Evolutionary conservation across 1,140 invertebrate species (phyloP), one percentile per base, ranked within the genome.

Genomic region (Camponotus floridanus): DNA sequence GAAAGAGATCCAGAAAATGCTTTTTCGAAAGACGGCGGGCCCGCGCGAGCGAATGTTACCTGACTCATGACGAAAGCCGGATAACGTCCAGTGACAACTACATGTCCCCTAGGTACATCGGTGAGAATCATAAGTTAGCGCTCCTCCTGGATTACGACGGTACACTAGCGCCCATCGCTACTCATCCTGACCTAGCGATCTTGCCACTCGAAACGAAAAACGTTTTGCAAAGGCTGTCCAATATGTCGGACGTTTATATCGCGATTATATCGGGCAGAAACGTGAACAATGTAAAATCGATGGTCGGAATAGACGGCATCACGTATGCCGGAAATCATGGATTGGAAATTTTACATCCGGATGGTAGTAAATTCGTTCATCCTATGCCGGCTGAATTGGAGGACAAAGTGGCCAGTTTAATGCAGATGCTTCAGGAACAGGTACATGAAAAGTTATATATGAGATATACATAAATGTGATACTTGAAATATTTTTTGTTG

Each of bases 251-350:
- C 92, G 97, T 98, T 2, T 98, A 98, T 92, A 98, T 98, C 87
- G 97, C 98, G 18, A 97, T 99, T 86, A 97, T 98, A 59, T 98
- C 98, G 4, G 98, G 98, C 26, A 95, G 98, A 80, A 98, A 97
- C 92, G 97, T 98, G 18, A 96, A 98, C 88, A 98, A 98, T 93
- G 98, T 98, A 0, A 98, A 98, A 90, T 96, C 97, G 86, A 98
- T 98, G 98, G 98, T 99, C 42, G 98, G 98, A 3, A 98, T 98
- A 86, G 97, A 98, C 86, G 97, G 97, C 71, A 98, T 98, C 26
- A 99, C 98, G 0, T 98, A 98, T 92, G 98, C 98, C 2, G 98
- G 98, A 21, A 98, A 98, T 95, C 98, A 98, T 93, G 98, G 98
- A 11, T 93, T 99, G 68, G 98, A 98, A 94, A 98, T 98, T 91